Base-by-base conservation (phyloP, 2,888 invertebrate genomes). In the Tribolium freemani region DNA sequence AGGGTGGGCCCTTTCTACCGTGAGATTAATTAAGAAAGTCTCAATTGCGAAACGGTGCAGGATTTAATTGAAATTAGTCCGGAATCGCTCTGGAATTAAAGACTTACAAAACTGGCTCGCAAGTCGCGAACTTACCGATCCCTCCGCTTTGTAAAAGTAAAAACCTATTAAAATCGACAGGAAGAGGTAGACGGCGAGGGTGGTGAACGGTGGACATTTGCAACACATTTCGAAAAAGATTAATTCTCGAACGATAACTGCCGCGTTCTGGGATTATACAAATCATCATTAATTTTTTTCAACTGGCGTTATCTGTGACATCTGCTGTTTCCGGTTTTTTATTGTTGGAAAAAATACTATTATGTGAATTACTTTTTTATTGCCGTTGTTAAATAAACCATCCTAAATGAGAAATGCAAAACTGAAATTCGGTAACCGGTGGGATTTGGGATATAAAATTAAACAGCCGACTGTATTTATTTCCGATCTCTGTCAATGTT, bases 131-230 rank as follows among this genome's bases (percentile, higher is more conserved):
- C 64, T 66, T 20, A 66, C 64, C 44, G 38, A 57, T 26, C 13
- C 66, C 13, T 57, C 20, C 20, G 31, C 38, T 13, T 50, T 50
- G 45, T 58, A 48, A 26, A 66, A 71, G 60, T 71, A 71, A 45
- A 58, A 53, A 11, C 48, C 51, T 45, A 66, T 60, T 53, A 71
- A 45, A 58, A 58, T 44, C 44, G 58, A 71, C 46, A 71, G 21
- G 11, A 71, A 10, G 44, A 57, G 11, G 46, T 66, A 64, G 9
- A 48, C 46, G 30, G 26, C 5, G 3, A 71, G 20, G 9, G 66
- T 66, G 20, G 58, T 51, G 53, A 66, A 71, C 8, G 71, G 71
- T 10, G 71, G 71, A 60, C 71, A 71, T 53, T 31, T 71, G 64
- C 71, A 71, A 45, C 71, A 71, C 71, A 71, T 71, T 51, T 56